These are phyloP conservation scores for Chaetogeoica ovagalla DNA, from an alignment of 2,888 invertebrate species.

Conservation along the genomic window DNA sequence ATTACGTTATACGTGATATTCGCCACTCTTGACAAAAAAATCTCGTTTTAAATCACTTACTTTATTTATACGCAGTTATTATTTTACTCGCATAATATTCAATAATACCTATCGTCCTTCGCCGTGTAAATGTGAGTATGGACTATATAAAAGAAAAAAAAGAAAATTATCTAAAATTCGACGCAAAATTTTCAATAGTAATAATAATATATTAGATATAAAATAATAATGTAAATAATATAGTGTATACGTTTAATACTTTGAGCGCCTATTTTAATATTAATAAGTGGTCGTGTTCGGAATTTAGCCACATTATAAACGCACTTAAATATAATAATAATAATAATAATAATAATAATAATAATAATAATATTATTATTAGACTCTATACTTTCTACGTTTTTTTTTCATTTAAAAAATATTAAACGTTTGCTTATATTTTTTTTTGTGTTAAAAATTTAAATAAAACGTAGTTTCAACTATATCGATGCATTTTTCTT, in stretches of 20 bases:
- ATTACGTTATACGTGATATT: too few species aligned
- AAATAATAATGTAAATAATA: not conserved
- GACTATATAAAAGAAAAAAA: too few species aligned
- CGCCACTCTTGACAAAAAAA: too few species aligned
- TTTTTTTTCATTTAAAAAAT: constrained; percentile 20
- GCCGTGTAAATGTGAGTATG: too few species aligned
- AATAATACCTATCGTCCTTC: too few species aligned
- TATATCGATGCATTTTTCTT: constrained; percentile 6
- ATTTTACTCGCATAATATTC: too few species aligned
- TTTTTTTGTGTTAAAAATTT: constrained; percentile 27
- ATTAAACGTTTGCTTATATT: constrained; percentile 37
- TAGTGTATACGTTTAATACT: not conserved
- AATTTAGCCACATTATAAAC: constrained; percentile 4
- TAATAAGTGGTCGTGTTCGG: not conserved
- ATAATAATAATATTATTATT: not conserved
- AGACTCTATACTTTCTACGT: constrained; percentile 30
- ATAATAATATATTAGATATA: too few species aligned
- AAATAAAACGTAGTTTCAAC: constrained; percentile 39
- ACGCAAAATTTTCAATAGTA: too few species aligned
- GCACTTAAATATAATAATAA: not conserved
- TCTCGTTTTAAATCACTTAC: too few species aligned
- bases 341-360: not conserved
- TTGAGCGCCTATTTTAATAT: not conserved
- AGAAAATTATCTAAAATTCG: too few species aligned
- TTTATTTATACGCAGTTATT: too few species aligned